Percentiles rank a stretch among this genome's conserved stretches.
Conservation (phyloP, 2,888 invertebrate species). For the Chydorus sphaericus region DNA sequence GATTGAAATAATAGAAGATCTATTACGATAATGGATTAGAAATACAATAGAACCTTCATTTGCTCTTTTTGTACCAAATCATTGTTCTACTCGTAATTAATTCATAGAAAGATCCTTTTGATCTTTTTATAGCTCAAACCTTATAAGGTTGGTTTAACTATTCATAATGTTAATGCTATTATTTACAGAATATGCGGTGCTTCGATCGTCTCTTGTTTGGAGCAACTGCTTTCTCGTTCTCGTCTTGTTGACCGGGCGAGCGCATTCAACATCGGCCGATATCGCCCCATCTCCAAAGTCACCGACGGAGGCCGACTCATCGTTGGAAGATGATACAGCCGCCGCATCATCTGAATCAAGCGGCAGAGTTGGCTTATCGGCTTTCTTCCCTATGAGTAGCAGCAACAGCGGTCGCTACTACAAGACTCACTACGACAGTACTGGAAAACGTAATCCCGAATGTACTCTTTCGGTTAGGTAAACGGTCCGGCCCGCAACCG, state of each 20-base stretch:
- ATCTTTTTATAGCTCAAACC: not conserved
- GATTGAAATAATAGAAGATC: too few relatives aligned
- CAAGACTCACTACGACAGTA: not conserved
- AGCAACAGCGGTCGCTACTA: not conserved
- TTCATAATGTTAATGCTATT: not conserved
- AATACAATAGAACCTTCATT: too few relatives aligned
- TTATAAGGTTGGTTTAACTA: not conserved
- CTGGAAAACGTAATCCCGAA: constrained; percentile 9
- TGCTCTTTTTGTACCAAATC: too few relatives aligned
- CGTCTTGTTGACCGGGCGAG: too few relatives aligned
- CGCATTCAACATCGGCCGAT: too few relatives aligned
- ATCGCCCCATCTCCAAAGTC: not conserved
- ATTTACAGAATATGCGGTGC: not conserved
- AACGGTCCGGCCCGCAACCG: not conserved
- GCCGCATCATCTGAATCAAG: not conserved
- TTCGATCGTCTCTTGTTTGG: not conserved
- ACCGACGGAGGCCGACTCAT: not conserved
- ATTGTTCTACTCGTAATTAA: too few relatives aligned
- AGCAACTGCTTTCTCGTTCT: not conserved
- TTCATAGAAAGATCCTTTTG: not conserved
- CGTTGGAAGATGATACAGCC: not conserved
- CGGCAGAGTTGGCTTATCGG: not conserved
- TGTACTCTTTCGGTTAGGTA: constrained; percentile 6
- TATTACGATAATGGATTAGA: too few relatives aligned
- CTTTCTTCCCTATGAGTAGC: not conserved